phyloP scores from a whole-genome alignment of 1,140 invertebrate species.

The Nebria ingens region DNA sequence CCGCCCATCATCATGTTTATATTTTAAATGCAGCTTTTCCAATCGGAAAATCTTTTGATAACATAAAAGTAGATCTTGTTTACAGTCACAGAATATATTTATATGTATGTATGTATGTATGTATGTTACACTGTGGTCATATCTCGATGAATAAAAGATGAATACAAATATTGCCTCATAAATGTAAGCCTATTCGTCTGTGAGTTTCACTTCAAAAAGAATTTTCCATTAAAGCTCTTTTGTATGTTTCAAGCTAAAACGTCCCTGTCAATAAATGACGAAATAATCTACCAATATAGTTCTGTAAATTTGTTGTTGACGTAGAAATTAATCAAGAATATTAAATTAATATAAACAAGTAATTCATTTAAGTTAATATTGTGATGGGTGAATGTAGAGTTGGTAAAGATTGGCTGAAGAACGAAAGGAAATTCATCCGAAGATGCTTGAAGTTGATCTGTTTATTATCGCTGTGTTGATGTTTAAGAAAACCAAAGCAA shows the following conservation, averaged over 20 bases:
- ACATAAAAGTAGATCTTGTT: background rate
- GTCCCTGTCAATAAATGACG: no score
- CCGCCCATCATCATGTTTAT: no score
- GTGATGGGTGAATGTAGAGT: no score
- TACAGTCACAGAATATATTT: background rate
- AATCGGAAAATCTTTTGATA: constrained; percentile 7
- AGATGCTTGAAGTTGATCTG: background rate
- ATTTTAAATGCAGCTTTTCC: background rate
- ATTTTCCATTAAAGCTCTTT: background rate
- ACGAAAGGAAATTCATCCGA: no score
- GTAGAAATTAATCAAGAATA: no score
- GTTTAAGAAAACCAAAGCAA: background rate
- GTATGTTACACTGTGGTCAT: background rate
- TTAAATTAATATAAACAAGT: no score
- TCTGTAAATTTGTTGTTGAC: no score
- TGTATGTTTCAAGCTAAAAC: no score
- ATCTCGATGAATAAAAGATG: constrained; percentile 8
- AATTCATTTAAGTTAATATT: no score
- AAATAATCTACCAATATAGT: no score
- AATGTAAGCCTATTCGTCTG: background rate
- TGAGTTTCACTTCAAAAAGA: background rate
- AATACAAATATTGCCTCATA: constrained; percentile 1
- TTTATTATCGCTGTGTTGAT: background rate
- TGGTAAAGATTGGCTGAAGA: no score
- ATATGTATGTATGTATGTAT: background rate